A percentile compares a stretch with the other conserved stretches of the same genome.
phyloP scores from a whole-genome alignment of 2,113 vertebrate species.

The Brachyhypopomus gauderio region DNA sequence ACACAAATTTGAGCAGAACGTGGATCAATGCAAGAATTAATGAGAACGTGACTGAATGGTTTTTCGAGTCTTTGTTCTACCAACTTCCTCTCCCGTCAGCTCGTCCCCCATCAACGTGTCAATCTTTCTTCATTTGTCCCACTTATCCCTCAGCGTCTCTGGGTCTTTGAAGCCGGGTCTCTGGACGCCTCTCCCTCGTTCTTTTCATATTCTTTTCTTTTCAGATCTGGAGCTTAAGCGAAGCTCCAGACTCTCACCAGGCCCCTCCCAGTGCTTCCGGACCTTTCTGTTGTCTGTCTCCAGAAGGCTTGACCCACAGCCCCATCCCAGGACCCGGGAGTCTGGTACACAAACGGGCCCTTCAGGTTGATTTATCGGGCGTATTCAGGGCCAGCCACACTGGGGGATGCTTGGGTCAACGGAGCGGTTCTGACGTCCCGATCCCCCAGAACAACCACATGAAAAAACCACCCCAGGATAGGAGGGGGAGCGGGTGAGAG shows the following conservation, averaged over 20 bases:
- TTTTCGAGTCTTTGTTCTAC: conserved; percentile 18
- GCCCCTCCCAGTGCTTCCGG: conserved; percentile 56
- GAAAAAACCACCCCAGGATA: conserved; percentile 29
- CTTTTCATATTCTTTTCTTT: conserved; percentile 52
- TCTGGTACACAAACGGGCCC: conserved; percentile 69
- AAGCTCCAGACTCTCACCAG: conserved; percentile 48
- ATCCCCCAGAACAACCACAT: conserved; percentile 48
- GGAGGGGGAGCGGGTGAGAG: conserved; percentile 20
- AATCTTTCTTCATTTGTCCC: conserved; percentile 27
- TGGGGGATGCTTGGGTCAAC: conserved; percentile 56
- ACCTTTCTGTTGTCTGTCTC: conserved; percentile 56
- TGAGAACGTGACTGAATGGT: conserved; percentile 2
- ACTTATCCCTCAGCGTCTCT: conserved; percentile 20
- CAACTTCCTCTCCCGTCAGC: not conserved
- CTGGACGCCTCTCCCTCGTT: conserved; percentile 28
- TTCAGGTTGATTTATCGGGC: conserved; percentile 80
- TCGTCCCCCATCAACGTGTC: conserved; percentile 6
- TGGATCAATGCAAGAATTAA: conserved; percentile 10
- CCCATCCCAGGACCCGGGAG: conserved; percentile 75
- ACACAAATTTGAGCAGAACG: too few species aligned
- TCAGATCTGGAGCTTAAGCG: conserved; percentile 46
- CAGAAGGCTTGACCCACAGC: conserved; percentile 60
- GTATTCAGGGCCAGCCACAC: conserved; percentile 56
- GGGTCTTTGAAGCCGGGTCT: conserved; percentile 39
- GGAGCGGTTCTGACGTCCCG: conserved; percentile 52